A percentile compares a stretch with the other conserved stretches of the same genome.
Evolutionary conservation across 2,888 invertebrate species (phyloP).

Genomic region (Mimachlamys varia): DNA sequence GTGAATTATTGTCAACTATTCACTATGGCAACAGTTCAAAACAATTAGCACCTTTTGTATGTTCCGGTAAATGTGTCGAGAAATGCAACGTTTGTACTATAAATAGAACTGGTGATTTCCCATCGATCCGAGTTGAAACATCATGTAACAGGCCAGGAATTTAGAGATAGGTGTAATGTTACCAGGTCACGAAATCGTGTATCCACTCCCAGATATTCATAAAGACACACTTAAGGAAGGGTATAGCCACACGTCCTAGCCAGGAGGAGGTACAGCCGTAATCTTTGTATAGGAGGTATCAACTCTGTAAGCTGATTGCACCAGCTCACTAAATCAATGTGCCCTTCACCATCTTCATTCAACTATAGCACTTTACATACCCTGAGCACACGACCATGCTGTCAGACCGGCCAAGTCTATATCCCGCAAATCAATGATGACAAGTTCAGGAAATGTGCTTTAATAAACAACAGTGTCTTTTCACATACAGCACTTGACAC

Average conservation of each 20-base stretch:
- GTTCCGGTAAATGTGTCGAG: neutral
- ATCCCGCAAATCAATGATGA: neutral
- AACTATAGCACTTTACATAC: neutral
- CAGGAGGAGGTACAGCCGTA: neutral
- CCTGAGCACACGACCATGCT: neutral
- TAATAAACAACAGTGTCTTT: neutral
- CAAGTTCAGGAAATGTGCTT: neutral
- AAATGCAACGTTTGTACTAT: neutral
- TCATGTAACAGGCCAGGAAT: neutral
- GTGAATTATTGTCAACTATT: constrained; percentile 35
- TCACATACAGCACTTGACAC: neutral
- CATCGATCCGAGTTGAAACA: neutral
- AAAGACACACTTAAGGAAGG: neutral
- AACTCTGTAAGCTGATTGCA: constrained; percentile 3
- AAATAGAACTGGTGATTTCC: constrained; percentile 8
- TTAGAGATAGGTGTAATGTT: neutral
- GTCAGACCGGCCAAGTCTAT: neutral
- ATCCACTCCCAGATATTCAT: too few relatives aligned
- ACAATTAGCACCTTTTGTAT: neutral
- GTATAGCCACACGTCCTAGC: neutral
- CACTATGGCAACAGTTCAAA: neutral
- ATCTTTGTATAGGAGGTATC: neutral
- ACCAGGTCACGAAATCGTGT: neutral
- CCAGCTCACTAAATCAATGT: constrained; percentile 1
- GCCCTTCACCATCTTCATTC: neutral